phyloP scores from a whole-genome alignment of 2,797 vertebrate species.

The Catharus ustulatus region DNA sequence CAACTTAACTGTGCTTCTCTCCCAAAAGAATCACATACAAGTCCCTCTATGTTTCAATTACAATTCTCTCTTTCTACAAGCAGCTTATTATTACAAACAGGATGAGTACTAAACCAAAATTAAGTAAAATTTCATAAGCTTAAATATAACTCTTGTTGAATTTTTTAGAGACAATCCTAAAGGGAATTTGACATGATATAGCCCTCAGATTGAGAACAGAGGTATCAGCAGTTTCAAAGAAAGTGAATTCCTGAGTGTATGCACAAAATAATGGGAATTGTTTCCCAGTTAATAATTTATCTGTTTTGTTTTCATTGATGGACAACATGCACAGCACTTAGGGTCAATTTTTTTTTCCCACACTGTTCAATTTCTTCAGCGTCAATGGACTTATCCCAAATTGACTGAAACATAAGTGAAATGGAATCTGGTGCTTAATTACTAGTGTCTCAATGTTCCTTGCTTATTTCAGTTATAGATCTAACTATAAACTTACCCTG shows the following conservation, averaged over 20 bases:
- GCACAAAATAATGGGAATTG: not conserved
- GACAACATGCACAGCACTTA: not conserved
- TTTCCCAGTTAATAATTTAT: not conserved
- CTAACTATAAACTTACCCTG: not conserved
- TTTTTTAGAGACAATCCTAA: not conserved
- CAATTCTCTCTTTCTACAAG: not conserved
- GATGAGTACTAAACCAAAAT: constrained; percentile 14
- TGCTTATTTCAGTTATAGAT: not conserved
- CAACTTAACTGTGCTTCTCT: not conserved
- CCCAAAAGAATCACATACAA: not conserved
- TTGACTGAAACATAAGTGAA: not conserved
- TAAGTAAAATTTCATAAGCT: not conserved
- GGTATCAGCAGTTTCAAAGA: not conserved
- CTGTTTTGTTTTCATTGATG: not conserved
- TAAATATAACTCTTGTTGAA: constrained; percentile 4
- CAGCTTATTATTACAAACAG: not conserved
- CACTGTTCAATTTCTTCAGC: not conserved
- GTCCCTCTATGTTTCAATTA: not conserved
- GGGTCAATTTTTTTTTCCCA: not conserved
- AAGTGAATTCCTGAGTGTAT: not conserved
- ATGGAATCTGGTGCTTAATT: not conserved
- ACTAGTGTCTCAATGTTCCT: not conserved
- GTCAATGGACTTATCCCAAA: not conserved
- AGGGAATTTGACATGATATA: not conserved
- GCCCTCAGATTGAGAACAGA: not conserved